These are phyloP conservation scores for Globicephala melas DNA, from an alignment of 2,113 vertebrate species.

Conservation along the genomic window DNA sequence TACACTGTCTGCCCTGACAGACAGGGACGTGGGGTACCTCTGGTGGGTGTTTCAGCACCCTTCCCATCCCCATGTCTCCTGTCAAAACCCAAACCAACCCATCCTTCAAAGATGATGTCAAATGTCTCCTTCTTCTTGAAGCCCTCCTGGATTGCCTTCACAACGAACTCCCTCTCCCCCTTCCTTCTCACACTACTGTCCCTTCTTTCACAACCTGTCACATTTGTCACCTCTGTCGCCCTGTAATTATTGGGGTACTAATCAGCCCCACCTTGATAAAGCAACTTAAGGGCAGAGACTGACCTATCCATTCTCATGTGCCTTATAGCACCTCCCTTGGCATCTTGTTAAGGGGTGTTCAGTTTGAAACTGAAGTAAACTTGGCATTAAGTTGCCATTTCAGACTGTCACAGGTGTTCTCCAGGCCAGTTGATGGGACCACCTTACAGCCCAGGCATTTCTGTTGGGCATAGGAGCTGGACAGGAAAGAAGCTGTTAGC, in stretches of 20 bases:
- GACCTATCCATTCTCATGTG: background rate
- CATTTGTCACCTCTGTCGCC: background rate
- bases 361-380: background rate
- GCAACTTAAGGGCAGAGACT: background rate
- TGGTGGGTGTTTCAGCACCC: background rate
- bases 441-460: background rate
- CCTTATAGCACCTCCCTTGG: background rate
- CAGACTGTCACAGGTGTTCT: background rate
- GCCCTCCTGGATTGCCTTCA: background rate
- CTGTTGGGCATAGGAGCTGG: fast-evolving
- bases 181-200: background rate
- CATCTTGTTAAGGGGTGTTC: background rate
- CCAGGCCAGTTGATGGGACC: background rate
- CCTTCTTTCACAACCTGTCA: background rate
- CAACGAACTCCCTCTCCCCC: background rate
- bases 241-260: background rate
- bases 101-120: background rate
- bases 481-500: background rate
- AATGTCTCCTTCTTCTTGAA: background rate
- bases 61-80: background rate
- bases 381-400: background rate
- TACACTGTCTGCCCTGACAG: background rate
- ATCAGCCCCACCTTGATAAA: background rate
- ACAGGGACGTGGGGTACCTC: background rate
- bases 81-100: background rate